Conservation (phyloP, 2,888 invertebrate species). For the Blomia tropicalis region DNA sequence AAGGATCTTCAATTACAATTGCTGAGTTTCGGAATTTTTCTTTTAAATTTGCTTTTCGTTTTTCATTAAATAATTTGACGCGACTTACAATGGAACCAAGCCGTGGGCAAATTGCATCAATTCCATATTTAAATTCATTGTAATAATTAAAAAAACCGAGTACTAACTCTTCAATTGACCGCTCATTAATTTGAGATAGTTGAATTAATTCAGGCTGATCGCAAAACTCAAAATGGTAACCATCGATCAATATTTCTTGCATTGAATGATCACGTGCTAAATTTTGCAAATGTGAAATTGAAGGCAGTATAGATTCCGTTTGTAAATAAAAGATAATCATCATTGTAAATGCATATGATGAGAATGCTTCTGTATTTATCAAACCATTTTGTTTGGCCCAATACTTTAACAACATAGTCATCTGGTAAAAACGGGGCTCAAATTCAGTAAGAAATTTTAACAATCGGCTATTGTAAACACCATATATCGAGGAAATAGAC, state of each 20-base stretch:
- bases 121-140: not conserved
- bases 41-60: too few relatives aligned
- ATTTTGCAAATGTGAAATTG: not conserved
- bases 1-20: too few relatives aligned
- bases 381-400: not conserved
- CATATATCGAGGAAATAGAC: not conserved
- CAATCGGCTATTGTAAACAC: not conserved
- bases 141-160: not conserved
- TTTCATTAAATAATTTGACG: too few relatives aligned
- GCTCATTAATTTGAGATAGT: too few relatives aligned
- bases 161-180: not conserved
- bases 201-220: not conserved
- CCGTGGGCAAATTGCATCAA: not conserved
- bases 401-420: not conserved
- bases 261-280: not conserved
- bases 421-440: not conserved
- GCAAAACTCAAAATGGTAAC: not conserved
- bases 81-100: too few relatives aligned
- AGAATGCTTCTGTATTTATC: not conserved
- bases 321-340: not conserved
- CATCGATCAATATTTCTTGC: not conserved
- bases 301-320: not conserved
- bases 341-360: not conserved
- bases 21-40: too few relatives aligned
- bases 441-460: not conserved